Conservation (phyloP, 1,140 invertebrate species). For the Diploscapter pachys region DNA sequence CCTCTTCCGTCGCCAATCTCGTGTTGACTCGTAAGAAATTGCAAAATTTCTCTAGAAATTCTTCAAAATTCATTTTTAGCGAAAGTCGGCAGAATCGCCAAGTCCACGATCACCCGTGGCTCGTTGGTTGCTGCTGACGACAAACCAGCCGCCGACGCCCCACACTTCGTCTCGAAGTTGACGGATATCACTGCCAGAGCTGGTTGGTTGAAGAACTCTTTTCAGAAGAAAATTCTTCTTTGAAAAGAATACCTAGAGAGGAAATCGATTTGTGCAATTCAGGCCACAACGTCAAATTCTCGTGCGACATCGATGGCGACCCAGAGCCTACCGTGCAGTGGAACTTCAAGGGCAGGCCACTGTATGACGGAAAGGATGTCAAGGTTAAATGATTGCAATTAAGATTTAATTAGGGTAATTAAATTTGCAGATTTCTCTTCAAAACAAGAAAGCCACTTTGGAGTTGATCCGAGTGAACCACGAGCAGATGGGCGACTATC, state of each 20-base stretch:
- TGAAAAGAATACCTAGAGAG: background rate
- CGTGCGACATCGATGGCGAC: slow-evolving; percentile 52
- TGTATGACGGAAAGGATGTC: slow-evolving; percentile 42
- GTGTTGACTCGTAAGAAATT: slow-evolving; percentile 49
- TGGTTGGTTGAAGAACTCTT: slow-evolving; percentile 29
- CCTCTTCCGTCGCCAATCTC: slow-evolving; percentile 54
- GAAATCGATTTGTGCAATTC: background rate
- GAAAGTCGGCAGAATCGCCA: slow-evolving; percentile 44
- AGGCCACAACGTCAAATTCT: slow-evolving; percentile 47
- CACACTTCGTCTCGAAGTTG: slow-evolving; percentile 51
- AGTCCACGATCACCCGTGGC: slow-evolving; percentile 33
- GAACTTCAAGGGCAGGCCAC: slow-evolving; percentile 50
- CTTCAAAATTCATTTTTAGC: slow-evolving; percentile 41
- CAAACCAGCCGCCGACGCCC: slow-evolving; percentile 41
- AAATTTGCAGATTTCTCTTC: slow-evolving; percentile 46
- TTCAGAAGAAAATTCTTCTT: background rate
- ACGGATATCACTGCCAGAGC: slow-evolving; percentile 47
- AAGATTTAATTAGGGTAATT: background rate
- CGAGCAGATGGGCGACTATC: slow-evolving; percentile 47
- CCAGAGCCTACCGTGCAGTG: slow-evolving; percentile 51
- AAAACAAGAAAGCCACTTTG: slow-evolving; percentile 50
- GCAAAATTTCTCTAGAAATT: slow-evolving; percentile 1
- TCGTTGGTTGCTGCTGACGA: slow-evolving; percentile 31
- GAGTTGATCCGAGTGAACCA: slow-evolving; percentile 49
- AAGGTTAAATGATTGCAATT: slow-evolving; percentile 42